Evolutionary conservation across 2,888 invertebrate species (phyloP).

Genomic region (Drosophila falleni): DNA sequence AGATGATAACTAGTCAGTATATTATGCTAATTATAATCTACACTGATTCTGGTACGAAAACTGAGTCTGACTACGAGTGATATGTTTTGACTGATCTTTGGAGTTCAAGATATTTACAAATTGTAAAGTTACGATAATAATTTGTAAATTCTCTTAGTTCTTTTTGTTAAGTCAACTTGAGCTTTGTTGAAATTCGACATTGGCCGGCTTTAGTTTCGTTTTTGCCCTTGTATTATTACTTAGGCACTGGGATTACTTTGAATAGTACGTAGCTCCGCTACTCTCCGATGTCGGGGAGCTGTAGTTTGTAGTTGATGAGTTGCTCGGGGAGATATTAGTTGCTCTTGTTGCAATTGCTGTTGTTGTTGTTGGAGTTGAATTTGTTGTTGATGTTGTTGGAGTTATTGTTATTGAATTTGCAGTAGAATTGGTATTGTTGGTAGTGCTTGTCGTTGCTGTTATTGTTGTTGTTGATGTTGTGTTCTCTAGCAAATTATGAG

Average conservation of each 20-base stretch:
- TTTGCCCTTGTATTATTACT: conserved; percentile 40
- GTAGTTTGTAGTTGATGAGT: conserved; percentile 64
- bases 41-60: conserved; percentile 21
- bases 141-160: conserved; percentile 32
- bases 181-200: conserved; percentile 69
- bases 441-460: conserved; percentile 46
- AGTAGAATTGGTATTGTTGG: conserved; percentile 32
- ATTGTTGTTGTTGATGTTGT: conserved; percentile 46
- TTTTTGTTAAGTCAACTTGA: conserved; percentile 25
- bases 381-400: conserved; percentile 41
- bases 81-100: conserved; percentile 47
- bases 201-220: conserved; percentile 72
- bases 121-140: conserved; percentile 29
- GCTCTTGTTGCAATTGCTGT: conserved; percentile 16
- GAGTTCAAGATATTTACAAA: conserved; percentile 36
- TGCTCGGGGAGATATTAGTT: conserved; percentile 42
- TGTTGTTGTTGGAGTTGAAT: conserved; percentile 36
- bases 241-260: conserved; percentile 71
- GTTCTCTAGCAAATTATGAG: conserved; percentile 73
- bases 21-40: conserved; percentile 22
- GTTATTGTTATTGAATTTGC: conserved; percentile 47
- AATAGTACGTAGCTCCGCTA: conserved; percentile 66
- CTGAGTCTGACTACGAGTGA: conserved; percentile 32
- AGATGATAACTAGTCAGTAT: conserved; percentile 16
- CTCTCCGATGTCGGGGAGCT: conserved; percentile 77